Conservation (phyloP, 2,797 vertebrate species). For the Alosa sapidissima region DNA sequence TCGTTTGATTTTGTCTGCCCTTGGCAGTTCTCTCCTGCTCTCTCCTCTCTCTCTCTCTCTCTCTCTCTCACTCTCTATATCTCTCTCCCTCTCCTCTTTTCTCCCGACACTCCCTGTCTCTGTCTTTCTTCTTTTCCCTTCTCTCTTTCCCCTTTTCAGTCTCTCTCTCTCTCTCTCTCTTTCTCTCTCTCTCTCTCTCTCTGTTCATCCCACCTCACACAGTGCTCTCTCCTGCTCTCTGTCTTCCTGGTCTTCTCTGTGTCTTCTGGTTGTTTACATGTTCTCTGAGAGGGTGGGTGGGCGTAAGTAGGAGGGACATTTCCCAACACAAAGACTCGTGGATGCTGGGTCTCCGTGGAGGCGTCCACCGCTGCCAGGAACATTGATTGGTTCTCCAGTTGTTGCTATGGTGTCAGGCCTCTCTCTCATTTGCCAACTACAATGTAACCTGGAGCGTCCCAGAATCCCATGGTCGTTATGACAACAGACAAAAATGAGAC, state of each 20-base stretch:
- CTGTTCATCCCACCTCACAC: not conserved
- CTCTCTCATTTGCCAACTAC: slow-evolving; percentile 45
- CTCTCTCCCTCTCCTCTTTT: not conserved
- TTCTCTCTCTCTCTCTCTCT: not conserved
- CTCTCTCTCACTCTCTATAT: not conserved
- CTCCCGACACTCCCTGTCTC: not conserved
- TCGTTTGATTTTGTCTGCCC: not conserved
- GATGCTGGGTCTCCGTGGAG: slow-evolving; percentile 49
- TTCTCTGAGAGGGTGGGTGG: slow-evolving; percentile 19
- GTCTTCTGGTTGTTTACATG: slow-evolving; percentile 38
- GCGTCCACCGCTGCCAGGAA: slow-evolving; percentile 38
- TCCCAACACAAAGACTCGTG: slow-evolving; percentile 38
- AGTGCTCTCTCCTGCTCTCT: not conserved
- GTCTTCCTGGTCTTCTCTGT: not conserved
- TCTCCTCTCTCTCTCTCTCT: not conserved
- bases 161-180: not conserved
- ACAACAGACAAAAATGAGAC: slow-evolving; percentile 70
- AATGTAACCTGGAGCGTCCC: slow-evolving; percentile 44
- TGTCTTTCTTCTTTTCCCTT: not conserved
- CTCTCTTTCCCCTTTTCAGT: not conserved
- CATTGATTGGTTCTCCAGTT: slow-evolving; percentile 48
- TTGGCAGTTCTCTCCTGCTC: too few relatives aligned
- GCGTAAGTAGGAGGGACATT: slow-evolving; percentile 23
- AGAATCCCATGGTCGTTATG: slow-evolving; percentile 65
- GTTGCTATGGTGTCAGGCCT: slow-evolving; percentile 53